Evolutionary conservation across 92 coral and sea anemone species (phyloP), one percentile per base, ranked within the genome.

Genomic region (Phenganax marumi): DNA sequence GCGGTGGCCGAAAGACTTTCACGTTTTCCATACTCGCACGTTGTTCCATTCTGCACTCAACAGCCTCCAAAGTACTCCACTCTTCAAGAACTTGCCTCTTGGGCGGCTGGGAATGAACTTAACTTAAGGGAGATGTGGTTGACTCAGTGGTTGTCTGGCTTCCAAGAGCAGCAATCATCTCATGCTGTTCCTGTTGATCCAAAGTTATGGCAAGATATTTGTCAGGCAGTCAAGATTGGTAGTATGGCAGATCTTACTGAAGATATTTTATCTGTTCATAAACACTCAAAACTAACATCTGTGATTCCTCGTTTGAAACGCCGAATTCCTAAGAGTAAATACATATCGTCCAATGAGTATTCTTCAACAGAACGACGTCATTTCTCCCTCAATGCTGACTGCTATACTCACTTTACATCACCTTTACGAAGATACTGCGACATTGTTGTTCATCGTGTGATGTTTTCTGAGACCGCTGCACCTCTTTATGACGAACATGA

Each of bases 371-470:
- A 78, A 51, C 90, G 84, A 26, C 82, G 97, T 53, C 98, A 94
- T 84, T 94, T 87, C 81, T 57, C 93, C 23, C 90, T 94, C 14
- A 91, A 88, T 60, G 77, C 78, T 61, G 88, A 89, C 39, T 74
- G 88, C 53, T 94, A 94, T 85, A 92, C 95, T 3, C 98, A 94
- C 72, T 94, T 94, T 69, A 94, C 97, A 5, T 94, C 97, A 14
- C 98, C 98, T 2, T 79, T 94, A 13, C 91, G 98, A 17, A 89
- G 98, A 24, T 94, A 94, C 81, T 89, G 92, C 68, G 98, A 94
- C 80, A 77, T 94, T 11, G 95, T 88, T 46, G 98, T 94, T 54
- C 98, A 94, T 81, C 93, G 98, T 24, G 88, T 91, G 80, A 68
- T 92, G 19, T 66, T 90, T 64, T 97, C 97, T 11, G 86, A 91